Evolutionary conservation across 2,888 invertebrate species (phyloP), one percentile per base, ranked within the genome.

Genomic region (Monoplex corrugatus): DNA sequence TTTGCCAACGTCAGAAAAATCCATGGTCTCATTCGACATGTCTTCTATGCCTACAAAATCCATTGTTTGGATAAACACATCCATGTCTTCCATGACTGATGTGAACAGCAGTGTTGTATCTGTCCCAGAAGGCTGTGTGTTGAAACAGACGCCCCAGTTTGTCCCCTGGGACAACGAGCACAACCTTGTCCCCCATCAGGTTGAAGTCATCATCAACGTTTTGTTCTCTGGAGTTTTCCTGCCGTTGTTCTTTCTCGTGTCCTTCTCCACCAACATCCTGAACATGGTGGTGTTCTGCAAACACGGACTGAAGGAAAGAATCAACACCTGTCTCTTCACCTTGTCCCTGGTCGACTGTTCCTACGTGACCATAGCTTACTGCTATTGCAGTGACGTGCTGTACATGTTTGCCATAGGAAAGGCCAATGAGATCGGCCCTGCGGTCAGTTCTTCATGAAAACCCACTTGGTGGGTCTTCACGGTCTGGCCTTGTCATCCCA

Each of bases 371-470:
- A 32, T 28, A 13, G 28, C 78, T 3, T 50, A 35, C 23, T 19
- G 43, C 19, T 35, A 8, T 35, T 28, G 28, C 91, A 80, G 89
- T 83, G 19, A 90, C 89, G 16, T 91, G 91, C 50, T 90, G 90
- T 13, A 92, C 84, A 68, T 91, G 89, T 16, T 90, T 89, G 8
- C 91, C 68, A 78, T 91, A 89, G 45, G 90, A 87, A 85, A 90
- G 89, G 83, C 89, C 85, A 35, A 91, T 88, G n/a, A 84, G 50
- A 3, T 57, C 5, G 57, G 50, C 5, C 45, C 84, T n/a, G 5
- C 50, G 2, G 57, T 2, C 78, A 80, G 78, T 80, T 80, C 78
- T 32, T 38, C 38, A 32, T 80, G 40, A 3, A 28, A 28, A 57
- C 23, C 38, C 2, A 38, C 23, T 1, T 57, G 32, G 13, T 23